Conservation (phyloP, 2,797 vertebrate species). For the Molossus molossus region DNA sequence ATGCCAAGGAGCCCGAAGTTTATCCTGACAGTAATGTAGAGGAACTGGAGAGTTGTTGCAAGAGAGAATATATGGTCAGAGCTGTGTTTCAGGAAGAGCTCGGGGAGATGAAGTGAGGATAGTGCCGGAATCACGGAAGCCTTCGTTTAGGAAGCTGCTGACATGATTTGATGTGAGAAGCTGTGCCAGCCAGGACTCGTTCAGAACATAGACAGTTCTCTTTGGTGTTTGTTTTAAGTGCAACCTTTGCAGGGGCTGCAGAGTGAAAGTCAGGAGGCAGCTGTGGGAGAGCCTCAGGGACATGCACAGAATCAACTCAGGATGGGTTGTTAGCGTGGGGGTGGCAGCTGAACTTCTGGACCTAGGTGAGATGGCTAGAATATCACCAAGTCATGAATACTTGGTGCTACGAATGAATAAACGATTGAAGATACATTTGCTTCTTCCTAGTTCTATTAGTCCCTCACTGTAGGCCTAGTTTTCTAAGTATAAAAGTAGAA, state of each 20-base stretch:
- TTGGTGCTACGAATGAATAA: not conserved
- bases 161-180: not conserved
- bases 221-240: not conserved
- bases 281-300: not conserved
- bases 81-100: conserved; percentile 49
- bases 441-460: not conserved
- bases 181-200: not conserved
- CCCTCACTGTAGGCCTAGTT: not conserved
- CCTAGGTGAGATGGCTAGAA: not conserved
- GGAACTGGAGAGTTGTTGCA: not conserved
- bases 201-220: not conserved
- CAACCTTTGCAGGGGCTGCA: not conserved
- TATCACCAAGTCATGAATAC: not conserved
- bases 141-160: not conserved
- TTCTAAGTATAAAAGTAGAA: conserved; percentile 45
- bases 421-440: not conserved
- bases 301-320: not conserved
- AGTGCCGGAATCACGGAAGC: not conserved
- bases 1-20: not conserved
- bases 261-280: not conserved
- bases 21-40: not conserved
- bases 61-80: not conserved
- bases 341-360: not conserved
- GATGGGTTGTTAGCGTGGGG: not conserved
- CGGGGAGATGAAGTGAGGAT: not conserved